phyloP scores from a whole-genome alignment of 2,888 invertebrate genomes.

The Lottia gigantea region DNA sequence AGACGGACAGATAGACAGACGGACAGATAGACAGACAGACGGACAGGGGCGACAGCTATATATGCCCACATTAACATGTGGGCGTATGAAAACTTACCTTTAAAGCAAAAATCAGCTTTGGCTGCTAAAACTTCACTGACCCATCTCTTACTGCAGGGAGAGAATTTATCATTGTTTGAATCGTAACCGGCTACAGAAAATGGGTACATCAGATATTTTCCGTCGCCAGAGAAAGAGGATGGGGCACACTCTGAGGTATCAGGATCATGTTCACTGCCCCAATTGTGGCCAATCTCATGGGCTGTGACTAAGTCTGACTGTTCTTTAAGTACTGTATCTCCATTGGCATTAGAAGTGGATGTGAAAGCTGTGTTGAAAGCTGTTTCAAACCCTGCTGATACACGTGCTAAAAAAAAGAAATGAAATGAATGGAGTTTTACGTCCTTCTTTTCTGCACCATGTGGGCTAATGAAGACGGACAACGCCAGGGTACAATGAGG shows the following conservation, averaged over 20 bases:
- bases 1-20: no score
- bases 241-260: slow-evolving; percentile 95
- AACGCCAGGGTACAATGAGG: no score
- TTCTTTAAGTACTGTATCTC: slow-evolving; percentile 91
- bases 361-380: slow-evolving; percentile 89
- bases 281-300: slow-evolving; percentile 86
- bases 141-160: slow-evolving; percentile 92
- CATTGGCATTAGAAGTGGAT: slow-evolving; percentile 93
- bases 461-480: no score
- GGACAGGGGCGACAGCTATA: no score
- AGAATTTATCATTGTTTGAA: slow-evolving; percentile 94
- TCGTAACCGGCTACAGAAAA: slow-evolving; percentile 80
- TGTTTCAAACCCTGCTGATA: slow-evolving; percentile 16
- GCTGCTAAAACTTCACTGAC: slow-evolving; percentile 91
- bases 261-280: slow-evolving; percentile 98
- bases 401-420: slow-evolving; percentile 26
- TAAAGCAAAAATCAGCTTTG: slow-evolving; percentile 77
- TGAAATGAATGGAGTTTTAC: no score
- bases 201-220: slow-evolving; percentile 77
- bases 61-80: no score
- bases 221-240: slow-evolving; percentile 91
- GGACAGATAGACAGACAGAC: no score
- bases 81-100: slow-evolving; percentile 43
- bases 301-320: slow-evolving; percentile 97
- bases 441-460: no score